Conservation (phyloP, 2,888 invertebrate species). For the Sturmia bella region DNA sequence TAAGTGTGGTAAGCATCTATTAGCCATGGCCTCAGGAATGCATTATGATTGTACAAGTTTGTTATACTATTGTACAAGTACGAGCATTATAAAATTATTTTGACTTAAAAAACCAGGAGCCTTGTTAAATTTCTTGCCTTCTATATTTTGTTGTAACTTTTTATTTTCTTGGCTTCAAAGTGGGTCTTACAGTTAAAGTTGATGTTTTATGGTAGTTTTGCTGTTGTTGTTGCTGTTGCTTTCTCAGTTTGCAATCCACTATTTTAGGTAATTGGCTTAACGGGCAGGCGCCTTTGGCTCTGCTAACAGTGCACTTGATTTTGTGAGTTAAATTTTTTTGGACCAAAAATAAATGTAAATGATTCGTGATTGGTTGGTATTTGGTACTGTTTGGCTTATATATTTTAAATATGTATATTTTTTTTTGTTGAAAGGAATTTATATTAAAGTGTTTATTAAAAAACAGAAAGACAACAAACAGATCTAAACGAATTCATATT, state of each 20-base stretch:
- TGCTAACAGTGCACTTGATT: constrained; percentile 70
- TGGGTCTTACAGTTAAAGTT: constrained; percentile 37
- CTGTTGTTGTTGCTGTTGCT: neutral
- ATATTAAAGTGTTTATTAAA: constrained; percentile 34
- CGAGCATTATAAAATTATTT: constrained; percentile 53
- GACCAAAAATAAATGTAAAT: constrained; percentile 51
- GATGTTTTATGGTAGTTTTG: constrained; percentile 9
- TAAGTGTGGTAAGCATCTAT: constrained; percentile 66
- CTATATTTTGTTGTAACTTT: constrained; percentile 17
- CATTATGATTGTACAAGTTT: constrained; percentile 57
- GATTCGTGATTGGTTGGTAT: constrained; percentile 17
- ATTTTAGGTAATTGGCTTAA: constrained; percentile 65
- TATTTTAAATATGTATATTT: constrained; percentile 15
- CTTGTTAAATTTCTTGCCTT: constrained; percentile 44
- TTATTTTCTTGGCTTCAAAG: constrained; percentile 46
- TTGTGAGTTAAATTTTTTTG: constrained; percentile 36
- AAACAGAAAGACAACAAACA: too few relatives aligned
- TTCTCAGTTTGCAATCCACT: neutral
- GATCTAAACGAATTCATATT: constrained; percentile 33
- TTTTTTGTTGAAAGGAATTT: constrained; percentile 51
- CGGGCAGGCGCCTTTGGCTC: constrained; percentile 68
- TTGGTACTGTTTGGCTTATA: constrained; percentile 5
- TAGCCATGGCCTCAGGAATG: constrained; percentile 70
- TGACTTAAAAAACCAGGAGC: constrained; percentile 55
- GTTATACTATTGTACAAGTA: constrained; percentile 57